These are phyloP conservation scores for Subacronicta megacephala DNA, from an alignment of 2,888 invertebrate genomes.

Conservation along the genomic window DNA sequence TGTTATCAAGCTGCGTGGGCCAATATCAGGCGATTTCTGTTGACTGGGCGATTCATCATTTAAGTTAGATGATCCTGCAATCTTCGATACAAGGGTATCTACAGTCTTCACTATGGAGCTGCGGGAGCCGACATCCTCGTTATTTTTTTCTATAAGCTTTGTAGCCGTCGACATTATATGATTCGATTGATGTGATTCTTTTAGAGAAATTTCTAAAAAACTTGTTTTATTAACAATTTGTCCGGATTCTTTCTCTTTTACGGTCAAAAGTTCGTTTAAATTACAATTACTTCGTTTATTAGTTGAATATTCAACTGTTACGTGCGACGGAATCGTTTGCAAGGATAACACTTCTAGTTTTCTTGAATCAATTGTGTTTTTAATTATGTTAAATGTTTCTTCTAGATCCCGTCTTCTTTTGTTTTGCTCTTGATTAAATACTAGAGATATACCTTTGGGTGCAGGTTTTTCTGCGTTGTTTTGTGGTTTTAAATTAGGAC, in stretches of 20 bases:
- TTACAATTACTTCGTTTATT: background rate
- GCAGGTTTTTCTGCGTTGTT: constrained; percentile 20
- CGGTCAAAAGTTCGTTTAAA: background rate
- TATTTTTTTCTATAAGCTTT: background rate
- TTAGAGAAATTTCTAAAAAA: background rate
- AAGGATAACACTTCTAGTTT: constrained; percentile 7
- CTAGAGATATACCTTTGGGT: constrained; percentile 59
- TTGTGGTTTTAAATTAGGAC: constrained; percentile 4
- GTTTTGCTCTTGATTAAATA: constrained; percentile 64
- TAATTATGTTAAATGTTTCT: constrained; percentile 21
- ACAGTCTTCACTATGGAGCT: background rate
- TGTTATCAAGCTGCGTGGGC: background rate
- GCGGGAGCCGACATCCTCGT: background rate
- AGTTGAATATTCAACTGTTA: background rate
- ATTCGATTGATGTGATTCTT: constrained; percentile 10
- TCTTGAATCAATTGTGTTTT: constrained; percentile 6
- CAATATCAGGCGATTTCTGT: background rate
- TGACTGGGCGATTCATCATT: background rate
- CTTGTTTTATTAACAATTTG: background rate
- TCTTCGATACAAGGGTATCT: background rate
- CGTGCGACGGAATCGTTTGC: background rate
- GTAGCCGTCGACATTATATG: background rate
- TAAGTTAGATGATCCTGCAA: background rate
- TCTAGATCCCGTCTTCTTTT: constrained; percentile 40
- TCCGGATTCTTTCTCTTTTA: background rate